These are phyloP conservation scores for Pharmacophagus antenor DNA, from an alignment of 2,888 invertebrate species.

Conservation along the genomic window DNA sequence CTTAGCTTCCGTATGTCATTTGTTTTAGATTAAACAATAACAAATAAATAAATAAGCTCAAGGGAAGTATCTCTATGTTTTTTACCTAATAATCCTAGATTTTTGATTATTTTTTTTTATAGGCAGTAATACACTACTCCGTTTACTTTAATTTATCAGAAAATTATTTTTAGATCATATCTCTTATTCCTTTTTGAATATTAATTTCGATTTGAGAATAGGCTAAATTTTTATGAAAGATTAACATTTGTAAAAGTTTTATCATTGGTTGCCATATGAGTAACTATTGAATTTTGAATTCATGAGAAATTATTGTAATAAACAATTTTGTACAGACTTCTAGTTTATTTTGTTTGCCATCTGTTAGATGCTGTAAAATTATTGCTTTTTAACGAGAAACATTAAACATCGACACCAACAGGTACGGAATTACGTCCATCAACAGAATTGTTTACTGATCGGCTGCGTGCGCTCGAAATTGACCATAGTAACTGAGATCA, in stretches of 20 bases:
- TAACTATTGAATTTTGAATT: too few species aligned
- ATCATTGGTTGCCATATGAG: not conserved
- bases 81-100: too few species aligned
- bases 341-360: constrained; percentile 21
- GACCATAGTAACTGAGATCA: constrained; percentile 20
- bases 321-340: constrained; percentile 15
- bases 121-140: too few species aligned
- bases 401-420: constrained; percentile 27
- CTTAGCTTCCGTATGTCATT: too few species aligned
- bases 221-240: not conserved
- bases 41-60: too few species aligned
- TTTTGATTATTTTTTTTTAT: too few species aligned
- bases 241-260: not conserved
- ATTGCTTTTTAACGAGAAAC: constrained; percentile 23
- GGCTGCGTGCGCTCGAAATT: constrained; percentile 22
- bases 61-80: too few species aligned
- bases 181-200: not conserved
- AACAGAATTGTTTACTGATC: constrained; percentile 27
- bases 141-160: too few species aligned
- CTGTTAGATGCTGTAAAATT: constrained; percentile 22
- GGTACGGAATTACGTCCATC: constrained; percentile 24
- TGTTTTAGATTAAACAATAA: too few species aligned
- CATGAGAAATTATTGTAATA: constrained; percentile 8
- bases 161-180: not conserved
- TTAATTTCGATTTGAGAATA: not conserved